These are phyloP conservation scores for Cololabis saira DNA, from an alignment of 2,113 vertebrate genomes.

Conservation along the genomic window DNA sequence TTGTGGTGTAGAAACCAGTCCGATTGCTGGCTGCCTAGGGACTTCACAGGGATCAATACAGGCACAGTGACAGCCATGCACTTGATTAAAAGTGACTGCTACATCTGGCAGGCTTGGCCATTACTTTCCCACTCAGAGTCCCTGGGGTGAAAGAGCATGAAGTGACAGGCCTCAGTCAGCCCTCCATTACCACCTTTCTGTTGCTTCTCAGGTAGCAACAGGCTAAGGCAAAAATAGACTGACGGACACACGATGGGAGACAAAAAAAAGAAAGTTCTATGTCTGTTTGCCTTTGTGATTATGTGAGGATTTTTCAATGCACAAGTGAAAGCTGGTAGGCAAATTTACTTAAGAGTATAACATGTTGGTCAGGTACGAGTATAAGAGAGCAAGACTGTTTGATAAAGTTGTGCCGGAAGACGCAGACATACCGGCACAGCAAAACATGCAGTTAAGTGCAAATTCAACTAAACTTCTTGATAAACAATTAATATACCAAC, in stretches of 20 bases:
- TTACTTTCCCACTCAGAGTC: slow-evolving; percentile 81
- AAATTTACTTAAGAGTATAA: slow-evolving; percentile 13
- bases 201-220: slow-evolving; percentile 71
- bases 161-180: slow-evolving; percentile 81
- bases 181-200: slow-evolving; percentile 82
- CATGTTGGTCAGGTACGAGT: slow-evolving; percentile 9
- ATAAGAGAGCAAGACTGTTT: background rate
- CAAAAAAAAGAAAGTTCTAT: slow-evolving; percentile 46
- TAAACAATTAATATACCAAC: slow-evolving; percentile 49
- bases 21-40: slow-evolving; percentile 68
- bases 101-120: slow-evolving; percentile 82
- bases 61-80: slow-evolving; percentile 77
- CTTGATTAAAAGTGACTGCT: slow-evolving; percentile 87
- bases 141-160: slow-evolving; percentile 78
- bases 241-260: slow-evolving; percentile 45
- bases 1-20: slow-evolving; percentile 66
- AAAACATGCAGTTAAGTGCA: background rate
- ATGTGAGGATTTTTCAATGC: slow-evolving; percentile 20
- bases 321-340: slow-evolving; percentile 28
- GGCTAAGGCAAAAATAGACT: slow-evolving; percentile 69
- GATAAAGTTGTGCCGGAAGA: slow-evolving; percentile 1
- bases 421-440: background rate
- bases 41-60: slow-evolving; percentile 81
- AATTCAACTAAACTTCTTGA: slow-evolving; percentile 33
- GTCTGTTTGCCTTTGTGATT: slow-evolving; percentile 40